phyloP scores from a whole-genome alignment of 2,113 vertebrate genomes.

The Mus musculus region GRCm39 chrX:86805001-86805500 shows the following conservation, averaged over 20 bases:
- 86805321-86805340: neutral
- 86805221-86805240: neutral
- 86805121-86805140: neutral
- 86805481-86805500: neutral
- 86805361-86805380: no score
- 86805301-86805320: neutral
- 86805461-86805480: neutral
- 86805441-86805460: conserved; percentile 13
- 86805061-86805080: neutral
- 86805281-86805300: neutral
- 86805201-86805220: neutral
- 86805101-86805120: neutral
- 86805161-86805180: neutral
- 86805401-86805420: neutral
- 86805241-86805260: neutral
- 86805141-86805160: neutral
- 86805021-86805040: neutral
- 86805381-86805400: neutral
- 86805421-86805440: neutral
- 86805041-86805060: neutral
- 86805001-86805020: neutral
- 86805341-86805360: no score
- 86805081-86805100: neutral
- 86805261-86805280: neutral
- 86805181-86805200: neutral